phyloP scores from a whole-genome alignment of 2,888 invertebrate species.

The Fabriciana adippe region DNA sequence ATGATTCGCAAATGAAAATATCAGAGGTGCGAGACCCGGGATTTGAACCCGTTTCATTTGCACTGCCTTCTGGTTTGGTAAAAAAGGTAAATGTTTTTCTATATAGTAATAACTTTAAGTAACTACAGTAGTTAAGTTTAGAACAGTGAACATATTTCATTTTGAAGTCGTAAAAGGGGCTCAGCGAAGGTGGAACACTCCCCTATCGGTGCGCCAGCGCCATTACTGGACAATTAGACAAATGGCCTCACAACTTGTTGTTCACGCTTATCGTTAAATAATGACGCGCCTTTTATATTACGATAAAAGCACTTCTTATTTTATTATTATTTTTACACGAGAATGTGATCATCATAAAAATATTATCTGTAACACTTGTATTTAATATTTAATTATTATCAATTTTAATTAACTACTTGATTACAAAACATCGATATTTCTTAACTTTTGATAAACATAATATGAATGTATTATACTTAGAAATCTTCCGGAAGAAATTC shows the following conservation, averaged over 20 bases:
- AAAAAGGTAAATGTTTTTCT: not conserved
- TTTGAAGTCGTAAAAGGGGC: slow-evolving; percentile 7
- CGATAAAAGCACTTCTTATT: not conserved
- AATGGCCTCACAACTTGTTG: slow-evolving; percentile 33
- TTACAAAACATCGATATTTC: too few species aligned
- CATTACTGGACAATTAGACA: slow-evolving; percentile 44
- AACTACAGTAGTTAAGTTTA: not conserved
- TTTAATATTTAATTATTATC: too few species aligned
- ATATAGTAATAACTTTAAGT: not conserved
- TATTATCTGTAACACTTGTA: not conserved
- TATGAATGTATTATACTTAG: too few species aligned
- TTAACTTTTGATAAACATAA: too few species aligned
- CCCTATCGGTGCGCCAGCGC: slow-evolving; percentile 34
- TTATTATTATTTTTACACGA: not conserved
- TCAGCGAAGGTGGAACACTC: slow-evolving; percentile 17
- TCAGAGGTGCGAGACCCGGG: too few species aligned
- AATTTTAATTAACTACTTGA: too few species aligned
- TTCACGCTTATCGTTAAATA: slow-evolving; percentile 25
- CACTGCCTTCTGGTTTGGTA: too few species aligned
- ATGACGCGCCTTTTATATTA: slow-evolving; percentile 8
- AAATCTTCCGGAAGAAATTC: too few species aligned
- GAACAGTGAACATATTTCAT: not conserved
- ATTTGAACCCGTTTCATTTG: too few species aligned
- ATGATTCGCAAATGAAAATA: too few species aligned
- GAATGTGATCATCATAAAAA: slow-evolving; percentile 1